A percentile compares a stretch with the other conserved stretches of the same genome.
phyloP scores from a whole-genome alignment of 2,888 invertebrate genomes.

The Oligia strigilis region DNA sequence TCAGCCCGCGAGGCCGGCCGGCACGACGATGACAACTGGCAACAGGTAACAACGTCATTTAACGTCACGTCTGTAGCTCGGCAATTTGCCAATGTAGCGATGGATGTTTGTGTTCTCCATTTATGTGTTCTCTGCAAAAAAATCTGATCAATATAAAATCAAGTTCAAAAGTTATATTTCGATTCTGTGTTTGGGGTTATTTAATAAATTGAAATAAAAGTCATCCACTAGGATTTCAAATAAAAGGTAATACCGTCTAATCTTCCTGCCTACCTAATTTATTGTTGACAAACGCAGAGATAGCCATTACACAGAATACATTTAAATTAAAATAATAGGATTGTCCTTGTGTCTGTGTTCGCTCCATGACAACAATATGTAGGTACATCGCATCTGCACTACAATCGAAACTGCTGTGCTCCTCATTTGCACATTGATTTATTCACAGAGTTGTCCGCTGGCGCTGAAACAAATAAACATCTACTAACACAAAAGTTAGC shows the following conservation, averaged over 20 bases:
- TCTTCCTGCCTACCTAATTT: neutral
- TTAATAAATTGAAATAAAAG: neutral
- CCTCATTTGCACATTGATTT: slow-evolving; percentile 55
- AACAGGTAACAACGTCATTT: slow-evolving; percentile 90
- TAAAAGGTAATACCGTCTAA: slow-evolving; percentile 1
- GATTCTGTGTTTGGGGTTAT: slow-evolving; percentile 1
- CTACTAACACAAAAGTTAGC: slow-evolving; percentile 17
- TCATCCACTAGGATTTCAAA: neutral
- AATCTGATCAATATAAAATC: neutral
- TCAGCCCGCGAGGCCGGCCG: slow-evolving; percentile 95
- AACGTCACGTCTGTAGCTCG: neutral
- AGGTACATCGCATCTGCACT: slow-evolving; percentile 32
- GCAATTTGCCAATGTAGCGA: neutral
- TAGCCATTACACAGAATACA: neutral
- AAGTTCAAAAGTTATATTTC: neutral
- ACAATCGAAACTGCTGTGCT: slow-evolving; percentile 26
- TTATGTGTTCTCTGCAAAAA: neutral
- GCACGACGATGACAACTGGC: slow-evolving; percentile 95
- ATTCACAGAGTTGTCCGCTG: slow-evolving; percentile 30
- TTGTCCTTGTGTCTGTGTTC: neutral
- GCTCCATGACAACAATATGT: slow-evolving; percentile 6
- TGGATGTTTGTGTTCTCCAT: neutral
- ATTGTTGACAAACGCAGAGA: neutral
- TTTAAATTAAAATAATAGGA: neutral
- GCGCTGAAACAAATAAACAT: slow-evolving; percentile 31